phyloP scores from a whole-genome alignment of 92 coral and sea anemone genomes.

The Heliopora coerulea region DNA sequence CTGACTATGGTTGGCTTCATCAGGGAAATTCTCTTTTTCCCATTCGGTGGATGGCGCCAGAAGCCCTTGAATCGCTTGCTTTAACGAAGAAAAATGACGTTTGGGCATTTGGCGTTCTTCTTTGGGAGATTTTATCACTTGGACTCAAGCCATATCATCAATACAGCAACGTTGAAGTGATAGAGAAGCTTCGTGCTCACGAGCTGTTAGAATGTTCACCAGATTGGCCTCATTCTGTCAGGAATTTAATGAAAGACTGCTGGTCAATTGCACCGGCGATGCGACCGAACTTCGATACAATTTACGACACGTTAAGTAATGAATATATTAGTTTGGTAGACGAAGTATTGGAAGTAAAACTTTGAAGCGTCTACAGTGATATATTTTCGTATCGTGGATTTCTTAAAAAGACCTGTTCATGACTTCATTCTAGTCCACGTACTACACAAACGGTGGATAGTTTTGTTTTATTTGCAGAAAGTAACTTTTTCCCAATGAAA shows the following conservation, averaged over 20 bases:
- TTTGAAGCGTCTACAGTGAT: too few species aligned
- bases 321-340: conserved; percentile 80
- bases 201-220: conserved; percentile 80
- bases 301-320: conserved; percentile 70
- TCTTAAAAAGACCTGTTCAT: too few species aligned
- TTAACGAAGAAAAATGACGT: conserved; percentile 73
- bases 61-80: conserved; percentile 81
- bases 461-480: not conserved
- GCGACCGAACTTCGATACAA: conserved; percentile 76
- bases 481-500: not conserved
- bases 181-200: conserved; percentile 69
- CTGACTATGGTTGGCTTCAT: conserved; percentile 89
- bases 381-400: too few species aligned
- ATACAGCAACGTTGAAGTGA: conserved; percentile 73
- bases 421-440: too few species aligned
- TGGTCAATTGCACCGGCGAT: conserved; percentile 77
- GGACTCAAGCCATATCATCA: conserved; percentile 82
- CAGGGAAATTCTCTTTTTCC: conserved; percentile 79
- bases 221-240: conserved; percentile 80
- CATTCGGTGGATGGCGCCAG: conserved; percentile 99
- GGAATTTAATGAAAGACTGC: conserved; percentile 81
- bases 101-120: conserved; percentile 88
- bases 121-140: conserved; percentile 89
- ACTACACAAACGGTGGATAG: not conserved
- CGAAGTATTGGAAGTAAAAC: conserved; percentile 52